Evolutionary conservation across 2,888 invertebrate genomes (phyloP).

Genomic region (Malthinus flaveolus): DNA sequence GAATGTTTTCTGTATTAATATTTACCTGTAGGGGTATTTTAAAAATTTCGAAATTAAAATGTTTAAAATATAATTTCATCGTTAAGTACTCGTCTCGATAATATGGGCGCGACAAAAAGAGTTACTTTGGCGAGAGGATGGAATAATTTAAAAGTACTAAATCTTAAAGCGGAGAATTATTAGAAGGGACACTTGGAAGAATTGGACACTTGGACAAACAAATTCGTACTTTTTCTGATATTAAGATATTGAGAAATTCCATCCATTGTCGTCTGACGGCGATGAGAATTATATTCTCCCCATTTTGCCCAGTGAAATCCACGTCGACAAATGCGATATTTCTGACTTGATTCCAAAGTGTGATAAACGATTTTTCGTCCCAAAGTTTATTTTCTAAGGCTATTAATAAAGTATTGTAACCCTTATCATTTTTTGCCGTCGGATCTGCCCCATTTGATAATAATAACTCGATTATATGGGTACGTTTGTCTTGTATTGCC

Average conservation of each 20-base stretch:
- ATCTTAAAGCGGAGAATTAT: no score
- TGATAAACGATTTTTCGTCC: conserved; percentile 51
- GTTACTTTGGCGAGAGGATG: no score
- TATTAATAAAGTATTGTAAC: conserved; percentile 48
- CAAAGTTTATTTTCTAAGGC: conserved; percentile 50
- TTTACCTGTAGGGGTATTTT: conserved; percentile 35
- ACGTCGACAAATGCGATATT: conserved; percentile 41
- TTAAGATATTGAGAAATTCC: conserved; percentile 43
- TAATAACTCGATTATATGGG: conserved; percentile 50
- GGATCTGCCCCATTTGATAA: conserved; percentile 50
- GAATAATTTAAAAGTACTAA: no score
- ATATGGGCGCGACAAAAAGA: no score
- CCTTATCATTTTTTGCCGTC: conserved; percentile 44
- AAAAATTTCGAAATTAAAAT: neutral
- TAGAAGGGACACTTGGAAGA: no score
- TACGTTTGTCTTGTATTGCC: conserved; percentile 50
- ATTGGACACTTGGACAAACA: neutral
- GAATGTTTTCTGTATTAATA: conserved; percentile 43
- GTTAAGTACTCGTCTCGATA: no score
- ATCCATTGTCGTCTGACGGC: conserved; percentile 52
- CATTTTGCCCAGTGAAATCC: conserved; percentile 48
- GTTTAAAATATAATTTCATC: no score
- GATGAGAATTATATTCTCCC: conserved; percentile 51
- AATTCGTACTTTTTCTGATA: conserved; percentile 40
- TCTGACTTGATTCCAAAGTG: conserved; percentile 48